Evolutionary conservation across 2,113 vertebrate species (phyloP).

Genomic region (Urocynchramus pylzowi): DNA sequence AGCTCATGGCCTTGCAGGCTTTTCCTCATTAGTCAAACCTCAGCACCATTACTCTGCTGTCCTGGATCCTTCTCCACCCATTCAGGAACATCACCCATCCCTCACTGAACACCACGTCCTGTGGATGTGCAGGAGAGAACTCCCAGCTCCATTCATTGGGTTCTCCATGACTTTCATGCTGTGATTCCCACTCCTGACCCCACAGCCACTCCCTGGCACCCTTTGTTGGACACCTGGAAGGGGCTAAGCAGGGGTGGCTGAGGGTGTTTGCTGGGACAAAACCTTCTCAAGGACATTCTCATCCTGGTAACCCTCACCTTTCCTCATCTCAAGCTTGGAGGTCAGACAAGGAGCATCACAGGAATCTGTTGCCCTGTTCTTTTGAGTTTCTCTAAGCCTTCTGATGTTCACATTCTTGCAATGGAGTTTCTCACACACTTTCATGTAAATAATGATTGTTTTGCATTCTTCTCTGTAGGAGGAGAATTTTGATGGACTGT

Average conservation of each 20-base stretch:
- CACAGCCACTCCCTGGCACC: background rate
- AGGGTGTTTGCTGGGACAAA: background rate
- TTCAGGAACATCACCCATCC: background rate
- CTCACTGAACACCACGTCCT: background rate
- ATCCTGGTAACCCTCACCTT: background rate
- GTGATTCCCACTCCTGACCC: background rate
- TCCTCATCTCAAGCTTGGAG: background rate
- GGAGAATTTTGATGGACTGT: too few relatives aligned
- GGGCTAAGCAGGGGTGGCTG: background rate
- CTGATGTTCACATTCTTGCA: too few relatives aligned
- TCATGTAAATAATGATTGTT: too few relatives aligned
- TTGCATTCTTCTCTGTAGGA: too few relatives aligned
- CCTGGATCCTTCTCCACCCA: background rate
- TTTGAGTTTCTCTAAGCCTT: too few relatives aligned
- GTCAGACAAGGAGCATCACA: background rate
- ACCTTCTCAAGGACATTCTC: background rate
- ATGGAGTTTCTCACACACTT: too few relatives aligned
- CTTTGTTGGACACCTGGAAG: too few relatives aligned
- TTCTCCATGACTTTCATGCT: background rate
- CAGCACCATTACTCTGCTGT: background rate
- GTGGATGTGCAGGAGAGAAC: rapidly evolving
- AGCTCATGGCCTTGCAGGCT: background rate
- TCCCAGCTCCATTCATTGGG: rapidly evolving
- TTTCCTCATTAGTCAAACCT: background rate
- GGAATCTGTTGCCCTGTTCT: too few relatives aligned